Evolutionary conservation across 2,113 vertebrate species (phyloP).

Genomic region (Melanerpes aurifrons): DNA sequence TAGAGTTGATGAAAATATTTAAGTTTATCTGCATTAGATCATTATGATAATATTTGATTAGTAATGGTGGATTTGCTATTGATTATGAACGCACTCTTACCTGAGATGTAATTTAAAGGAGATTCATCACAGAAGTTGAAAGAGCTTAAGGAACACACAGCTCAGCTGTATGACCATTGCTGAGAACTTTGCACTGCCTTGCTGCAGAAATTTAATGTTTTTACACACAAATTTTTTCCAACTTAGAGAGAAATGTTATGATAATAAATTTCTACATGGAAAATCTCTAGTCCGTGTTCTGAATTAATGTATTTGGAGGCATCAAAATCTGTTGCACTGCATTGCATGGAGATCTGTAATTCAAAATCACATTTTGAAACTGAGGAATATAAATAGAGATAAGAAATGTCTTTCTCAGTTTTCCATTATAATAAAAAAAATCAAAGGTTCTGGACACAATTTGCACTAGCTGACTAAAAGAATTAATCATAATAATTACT

Average conservation of each 20-base stretch:
- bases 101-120: background rate
- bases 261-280: background rate
- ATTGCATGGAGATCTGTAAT: background rate
- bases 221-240: constrained; percentile 13
- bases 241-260: background rate
- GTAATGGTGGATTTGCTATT: background rate
- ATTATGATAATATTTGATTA: background rate
- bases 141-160: background rate
- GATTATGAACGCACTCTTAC: background rate
- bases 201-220: background rate
- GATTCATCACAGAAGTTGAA: background rate
- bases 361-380: constrained; percentile 22
- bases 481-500: background rate
- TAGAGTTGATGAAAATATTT: background rate
- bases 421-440: background rate
- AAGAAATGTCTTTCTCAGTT: background rate
- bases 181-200: background rate
- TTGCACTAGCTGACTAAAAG: constrained; percentile 14
- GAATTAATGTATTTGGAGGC: constrained; percentile 17
- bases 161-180: background rate
- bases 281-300: background rate
- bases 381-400: background rate
- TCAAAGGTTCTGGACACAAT: constrained; percentile 11
- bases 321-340: background rate
- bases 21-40: background rate